Evolutionary conservation across 2,113 vertebrate species (phyloP), one percentile per base, ranked within the genome.

Genomic region (Tragulus kanchil): DNA sequence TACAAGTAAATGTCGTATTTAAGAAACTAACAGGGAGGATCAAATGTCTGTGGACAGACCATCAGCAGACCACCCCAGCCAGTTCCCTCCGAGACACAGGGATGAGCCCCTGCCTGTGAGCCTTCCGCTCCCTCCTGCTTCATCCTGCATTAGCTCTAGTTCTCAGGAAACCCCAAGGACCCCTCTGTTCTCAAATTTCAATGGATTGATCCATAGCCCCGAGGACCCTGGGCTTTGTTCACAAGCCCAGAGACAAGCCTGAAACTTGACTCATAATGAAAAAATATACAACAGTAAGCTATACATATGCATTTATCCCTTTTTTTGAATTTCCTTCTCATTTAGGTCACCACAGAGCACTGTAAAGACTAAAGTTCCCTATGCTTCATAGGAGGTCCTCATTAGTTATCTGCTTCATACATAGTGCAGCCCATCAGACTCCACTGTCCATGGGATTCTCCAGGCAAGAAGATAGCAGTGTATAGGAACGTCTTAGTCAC

Each of bases 41-140:
- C 3, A 52, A 75, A 50, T 62, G 42, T 92, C 73, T 36, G 9
- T 25, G 54, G 26, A 25, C 12, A 23, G 8, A 21, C 50, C 14
- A 10, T 62, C 54, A 69, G 85, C 2, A 0, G 0, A 50, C 16
- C 8, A 3, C 3, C 28, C 14, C 25, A 4, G 36, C n/a, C 59
- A 71, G 23, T 26, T 75, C 58, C 15, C 58, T 45, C 6, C 2
- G 5, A 73, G 77, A 75, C 17, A 26, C 15, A 10, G 25, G 3
- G 8, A 21, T 62, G 19, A 36, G 25, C 85, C 28, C 42, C 62
- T 16, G 31, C 4, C 89, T 2, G 0, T 1, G 45, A 23, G 36
- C n/a, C 23, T 62, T 26, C 1, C 4, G 45, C 16, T 10, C 4
- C 8, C 3, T 8, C 1, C 15, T 31, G 23, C n/a, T 23, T 1